phyloP scores from a whole-genome alignment of 2,113 vertebrate genomes.

The Puntigrus tetrazona region DNA sequence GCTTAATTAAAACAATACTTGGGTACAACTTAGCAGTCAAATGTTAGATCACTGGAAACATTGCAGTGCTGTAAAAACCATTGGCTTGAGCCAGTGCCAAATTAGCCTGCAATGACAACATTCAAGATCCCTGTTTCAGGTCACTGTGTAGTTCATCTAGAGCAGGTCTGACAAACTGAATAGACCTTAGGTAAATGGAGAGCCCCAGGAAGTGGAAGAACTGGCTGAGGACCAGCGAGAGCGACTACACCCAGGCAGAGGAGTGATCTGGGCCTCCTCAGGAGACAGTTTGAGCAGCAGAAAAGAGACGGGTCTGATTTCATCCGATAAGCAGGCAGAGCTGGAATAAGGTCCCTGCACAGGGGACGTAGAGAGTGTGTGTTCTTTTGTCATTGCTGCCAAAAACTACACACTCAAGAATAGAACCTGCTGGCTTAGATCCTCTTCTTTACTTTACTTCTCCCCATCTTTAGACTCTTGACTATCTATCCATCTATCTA shows the following conservation, averaged over 20 bases:
- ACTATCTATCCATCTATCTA: neutral
- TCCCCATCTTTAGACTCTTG: neutral
- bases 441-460: neutral
- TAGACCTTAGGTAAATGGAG: slow-evolving; percentile 46
- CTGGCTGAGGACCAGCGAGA: slow-evolving; percentile 44
- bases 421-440: slow-evolving; percentile 59
- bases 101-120: slow-evolving; percentile 16
- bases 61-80: neutral
- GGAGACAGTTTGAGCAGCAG: slow-evolving; percentile 31
- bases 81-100: neutral
- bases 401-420: slow-evolving; percentile 56
- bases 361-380: slow-evolving; percentile 31
- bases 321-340: slow-evolving; percentile 42
- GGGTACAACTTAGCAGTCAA: neutral
- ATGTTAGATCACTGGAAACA: neutral
- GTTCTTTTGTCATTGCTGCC: slow-evolving; percentile 34
- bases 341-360: slow-evolving; percentile 34
- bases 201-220: slow-evolving; percentile 41
- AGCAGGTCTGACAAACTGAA: slow-evolving; percentile 33
- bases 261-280: slow-evolving; percentile 25
- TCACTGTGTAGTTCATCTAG: slow-evolving; percentile 39
- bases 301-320: slow-evolving; percentile 45
- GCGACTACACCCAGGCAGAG: slow-evolving; percentile 18
- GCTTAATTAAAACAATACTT: neutral
- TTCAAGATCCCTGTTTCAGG: slow-evolving; percentile 33